phyloP scores from a whole-genome alignment of 2,113 vertebrate genomes.

The Prietella phreatophila region DNA sequence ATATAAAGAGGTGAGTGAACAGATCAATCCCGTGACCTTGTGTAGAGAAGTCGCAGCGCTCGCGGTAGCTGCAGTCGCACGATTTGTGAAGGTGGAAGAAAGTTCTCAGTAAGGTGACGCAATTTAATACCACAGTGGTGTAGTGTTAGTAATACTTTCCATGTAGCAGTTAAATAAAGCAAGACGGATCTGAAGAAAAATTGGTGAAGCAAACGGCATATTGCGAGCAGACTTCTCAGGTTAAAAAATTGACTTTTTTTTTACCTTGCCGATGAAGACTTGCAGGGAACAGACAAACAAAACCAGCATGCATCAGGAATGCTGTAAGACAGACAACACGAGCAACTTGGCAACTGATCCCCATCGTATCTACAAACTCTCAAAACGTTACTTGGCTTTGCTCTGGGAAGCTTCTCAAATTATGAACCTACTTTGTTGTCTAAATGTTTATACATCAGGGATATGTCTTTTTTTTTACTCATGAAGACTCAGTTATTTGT shows the following conservation, averaged over 20 bases:
- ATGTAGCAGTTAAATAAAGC: neutral
- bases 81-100: neutral
- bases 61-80: neutral
- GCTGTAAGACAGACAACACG: neutral
- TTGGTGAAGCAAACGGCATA: neutral
- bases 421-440: neutral
- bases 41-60: neutral
- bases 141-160: neutral
- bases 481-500: neutral
- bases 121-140: neutral
- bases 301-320: neutral
- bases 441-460: neutral
- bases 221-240: neutral
- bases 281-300: neutral
- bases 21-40: neutral
- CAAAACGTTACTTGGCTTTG: neutral
- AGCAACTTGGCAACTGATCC: neutral
- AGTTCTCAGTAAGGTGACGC: neutral
- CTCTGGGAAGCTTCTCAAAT: neutral
- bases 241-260: neutral
- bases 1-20: neutral
- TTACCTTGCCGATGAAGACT: neutral
- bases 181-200: neutral
- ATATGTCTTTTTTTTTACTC: neutral
- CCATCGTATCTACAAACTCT: neutral